Percentiles rank a stretch among this genome's conserved stretches.
Conservation (phyloP, 2,888 invertebrate species). For the Lasius platythorax region DNA sequence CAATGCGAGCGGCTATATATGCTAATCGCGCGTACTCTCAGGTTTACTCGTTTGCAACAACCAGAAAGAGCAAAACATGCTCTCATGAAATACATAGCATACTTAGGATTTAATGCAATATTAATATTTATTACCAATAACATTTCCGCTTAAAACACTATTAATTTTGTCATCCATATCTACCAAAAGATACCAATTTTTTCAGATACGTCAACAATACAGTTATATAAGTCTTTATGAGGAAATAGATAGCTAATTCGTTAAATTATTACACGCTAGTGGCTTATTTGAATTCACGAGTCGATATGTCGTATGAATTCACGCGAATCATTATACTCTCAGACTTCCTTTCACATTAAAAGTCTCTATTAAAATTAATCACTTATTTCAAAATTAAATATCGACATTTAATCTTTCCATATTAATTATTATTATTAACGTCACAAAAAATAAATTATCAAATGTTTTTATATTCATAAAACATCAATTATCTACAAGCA, state of each 20-base stretch:
- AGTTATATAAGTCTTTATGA: background rate
- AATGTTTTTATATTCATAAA: constrained; percentile 3
- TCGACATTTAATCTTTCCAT: background rate
- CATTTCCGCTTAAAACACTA: background rate
- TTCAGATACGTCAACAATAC: background rate
- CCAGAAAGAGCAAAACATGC: constrained; percentile 22
- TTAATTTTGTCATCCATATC: background rate
- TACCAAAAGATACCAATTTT: background rate
- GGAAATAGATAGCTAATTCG: constrained; percentile 15
- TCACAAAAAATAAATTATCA: background rate
- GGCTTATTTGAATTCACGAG: background rate
- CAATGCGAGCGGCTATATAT: constrained; percentile 27
- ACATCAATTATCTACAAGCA: background rate
- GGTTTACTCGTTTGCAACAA: constrained; percentile 33
- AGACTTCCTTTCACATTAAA: background rate
- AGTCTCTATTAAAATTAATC: constrained; percentile 15
- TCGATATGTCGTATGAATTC: background rate
- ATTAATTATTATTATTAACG: background rate
- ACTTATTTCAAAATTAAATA: constrained; percentile 21
- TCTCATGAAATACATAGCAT: background rate
- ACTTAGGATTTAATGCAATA: background rate
- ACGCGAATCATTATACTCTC: background rate
- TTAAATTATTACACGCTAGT: background rate
- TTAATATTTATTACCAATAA: background rate
- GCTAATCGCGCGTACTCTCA: constrained; percentile 43